Evolutionary conservation across 2,797 vertebrate species (phyloP), one percentile per base, ranked within the genome.

Genomic region (Chiropotes sagulatus): DNA sequence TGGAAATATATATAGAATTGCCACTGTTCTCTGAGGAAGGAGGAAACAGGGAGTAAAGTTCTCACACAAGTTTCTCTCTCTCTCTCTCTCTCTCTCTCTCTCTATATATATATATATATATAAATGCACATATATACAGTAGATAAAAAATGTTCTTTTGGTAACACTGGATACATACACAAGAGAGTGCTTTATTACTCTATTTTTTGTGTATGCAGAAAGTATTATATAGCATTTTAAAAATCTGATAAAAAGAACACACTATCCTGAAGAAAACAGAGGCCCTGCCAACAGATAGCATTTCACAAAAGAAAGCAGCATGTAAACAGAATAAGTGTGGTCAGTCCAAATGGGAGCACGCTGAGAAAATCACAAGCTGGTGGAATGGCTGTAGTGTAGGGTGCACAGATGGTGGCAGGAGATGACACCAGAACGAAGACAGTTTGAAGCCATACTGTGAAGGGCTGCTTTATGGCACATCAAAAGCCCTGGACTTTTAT

Each of bases 161-260:
- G 52, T 88, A 33, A 79, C 41, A 82, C 4, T 93, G 50, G 7
- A 80, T 24, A 91, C 7, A 73, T 24, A 92, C 41, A 87, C 1
- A 57, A 19, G 54, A 14, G 30, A 88, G 2, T 41, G 30, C 41
- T 88, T 22, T 1, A 54, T 76, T 41, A 58, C 14, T 41, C 0
- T 72, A 17, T 12, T 75, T 79, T 36, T 86, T 48, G 33, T 26
- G 48, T 70, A 75, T 46, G 41, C 48, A 61, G 93, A 75, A 75
- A 94, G 67, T 88, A 86, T n/a, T 73, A 84, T 3, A 81, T 30
- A 67, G 88, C 20, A 78, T 61, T 75, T 75, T 0, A n/a, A 73
- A 93, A 93, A 88, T 3, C 46, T 94, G 52, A 58, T 82, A 90
- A 93, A 90, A 97, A 92, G 93, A 89, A 75, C 61, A 91, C 19